These are phyloP conservation scores for Ferrisia virgata DNA, from an alignment of 2,888 invertebrate species.

Conservation along the genomic window DNA sequence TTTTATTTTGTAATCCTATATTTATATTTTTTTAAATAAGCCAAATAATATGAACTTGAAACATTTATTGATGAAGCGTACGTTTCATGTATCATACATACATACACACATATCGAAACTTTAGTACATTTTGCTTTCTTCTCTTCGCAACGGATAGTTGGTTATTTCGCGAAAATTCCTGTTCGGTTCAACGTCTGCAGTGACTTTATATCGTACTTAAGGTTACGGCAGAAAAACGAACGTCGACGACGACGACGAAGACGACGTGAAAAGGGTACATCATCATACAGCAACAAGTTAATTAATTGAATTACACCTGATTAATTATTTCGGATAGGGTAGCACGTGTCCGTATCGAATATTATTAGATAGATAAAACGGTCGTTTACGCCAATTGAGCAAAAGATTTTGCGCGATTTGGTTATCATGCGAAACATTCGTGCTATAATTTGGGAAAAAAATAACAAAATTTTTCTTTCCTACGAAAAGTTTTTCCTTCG, in stretches of 20 bases:
- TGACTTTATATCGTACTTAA: constrained; percentile 1
- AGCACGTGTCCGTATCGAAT: constrained; percentile 35
- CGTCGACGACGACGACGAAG: no score
- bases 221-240: background rate
- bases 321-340: constrained; percentile 31
- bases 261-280: constrained; percentile 5
- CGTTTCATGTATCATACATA: background rate
- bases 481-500: background rate
- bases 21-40: constrained; percentile 18
- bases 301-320: constrained; percentile 41
- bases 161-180: background rate
- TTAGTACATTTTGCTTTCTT: no score
- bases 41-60: constrained; percentile 3
- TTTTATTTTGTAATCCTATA: background rate
- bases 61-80: background rate
- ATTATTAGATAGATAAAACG: constrained; percentile 27
- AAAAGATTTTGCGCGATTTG: background rate
- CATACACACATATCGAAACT: no score
- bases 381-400: constrained; percentile 21
- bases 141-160: background rate
- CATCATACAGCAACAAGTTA: constrained; percentile 10
- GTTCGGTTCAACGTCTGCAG: constrained; percentile 14
- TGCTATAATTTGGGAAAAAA: background rate
- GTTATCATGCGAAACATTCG: constrained; percentile 1
- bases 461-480: background rate